Evolutionary conservation across 2,113 vertebrate genomes (phyloP), one percentile per base, ranked within the genome.

Genomic region (Vulpes lagopus): DNA sequence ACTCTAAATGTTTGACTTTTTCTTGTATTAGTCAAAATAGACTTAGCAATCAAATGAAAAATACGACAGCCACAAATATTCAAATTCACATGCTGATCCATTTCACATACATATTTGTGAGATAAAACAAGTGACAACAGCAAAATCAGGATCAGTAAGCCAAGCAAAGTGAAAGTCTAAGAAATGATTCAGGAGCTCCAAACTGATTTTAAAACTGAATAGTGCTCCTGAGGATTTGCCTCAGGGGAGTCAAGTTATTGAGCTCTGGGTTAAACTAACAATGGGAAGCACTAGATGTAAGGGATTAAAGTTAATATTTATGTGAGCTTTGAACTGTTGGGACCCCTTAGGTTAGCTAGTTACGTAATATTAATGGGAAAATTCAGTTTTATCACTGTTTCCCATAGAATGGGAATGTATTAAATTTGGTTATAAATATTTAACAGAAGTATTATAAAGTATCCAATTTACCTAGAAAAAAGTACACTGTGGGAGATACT

Each of bases 241-340:
- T 92, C 89, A 27, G n/a, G 90, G 93, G 25, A 95, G 38, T 64
- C 64, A 67, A 94, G 49, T 89, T 91, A 85, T 89, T 84, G 65
- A 53, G 20, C 88, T 55, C 71, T 25, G 80, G 57, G 93, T 94
- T 93, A 95, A 95, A 95, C 76, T 90, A 97, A 95, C 67, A 97
- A 69, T 6, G 65, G 67, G 79, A 85, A 93, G 25, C 22, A 43
- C 43, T 17, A 71, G 76, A 95, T 73, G 15, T 30, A 85, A 64
- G 64, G 73, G 60, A 89, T 35, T 93, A 15, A 89, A 95, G 85
- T 95, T 98, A 97, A 91, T 96, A 97, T 98, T 97, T 96, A 96
- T 73, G 74, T 62, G 91, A 96, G 91, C 76, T 96, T 96, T 96
- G 93, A 97, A 95, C 93, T 94, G 10, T 57, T 71, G 22, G 43